Conservation (phyloP, 2,113 vertebrate species). For the Mormoops blainvillei region DNA sequence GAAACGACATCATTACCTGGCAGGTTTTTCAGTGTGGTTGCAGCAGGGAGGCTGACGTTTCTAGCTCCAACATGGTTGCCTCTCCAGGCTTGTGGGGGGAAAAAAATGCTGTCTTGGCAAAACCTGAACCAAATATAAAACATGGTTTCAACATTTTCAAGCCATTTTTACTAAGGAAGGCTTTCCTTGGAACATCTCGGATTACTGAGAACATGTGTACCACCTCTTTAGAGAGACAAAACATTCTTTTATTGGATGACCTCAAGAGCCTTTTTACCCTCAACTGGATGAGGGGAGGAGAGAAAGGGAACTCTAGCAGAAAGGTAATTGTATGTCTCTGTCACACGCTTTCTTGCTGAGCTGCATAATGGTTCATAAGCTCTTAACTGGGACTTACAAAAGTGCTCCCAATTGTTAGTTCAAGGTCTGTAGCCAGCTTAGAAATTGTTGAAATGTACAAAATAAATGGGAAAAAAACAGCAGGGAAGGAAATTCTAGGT, state of each 20-base stretch:
- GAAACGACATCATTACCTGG: slow-evolving; percentile 33
- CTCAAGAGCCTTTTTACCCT: slow-evolving; percentile 14
- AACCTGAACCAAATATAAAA: not conserved
- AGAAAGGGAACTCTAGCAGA: not conserved
- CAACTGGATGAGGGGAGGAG: not conserved
- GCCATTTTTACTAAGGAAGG: not conserved
- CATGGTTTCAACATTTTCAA: not conserved
- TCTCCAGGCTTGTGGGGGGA: not conserved
- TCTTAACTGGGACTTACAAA: slow-evolving; percentile 34
- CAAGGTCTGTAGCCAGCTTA: slow-evolving; percentile 18
- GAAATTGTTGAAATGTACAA: slow-evolving; percentile 49
- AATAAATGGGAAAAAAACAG: slow-evolving; percentile 23
- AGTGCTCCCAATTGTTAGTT: slow-evolving; percentile 32
- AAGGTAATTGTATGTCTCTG: not conserved
- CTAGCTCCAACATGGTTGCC: not conserved
- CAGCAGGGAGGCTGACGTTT: not conserved
- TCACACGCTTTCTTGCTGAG: slow-evolving; percentile 35
- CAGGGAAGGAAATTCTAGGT: slow-evolving; percentile 51
- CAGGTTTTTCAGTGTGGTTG: not conserved
- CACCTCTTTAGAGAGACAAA: not conserved
- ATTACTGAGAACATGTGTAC: not conserved
- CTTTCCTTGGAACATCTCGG: not conserved
- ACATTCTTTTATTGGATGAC: not conserved
- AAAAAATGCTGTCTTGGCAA: not conserved
- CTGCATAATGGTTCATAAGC: slow-evolving; percentile 31